Evolutionary conservation across 2,113 vertebrate species (phyloP), one percentile per base, ranked within the genome.

Genomic region (Chloropsis cyanopogon): DNA sequence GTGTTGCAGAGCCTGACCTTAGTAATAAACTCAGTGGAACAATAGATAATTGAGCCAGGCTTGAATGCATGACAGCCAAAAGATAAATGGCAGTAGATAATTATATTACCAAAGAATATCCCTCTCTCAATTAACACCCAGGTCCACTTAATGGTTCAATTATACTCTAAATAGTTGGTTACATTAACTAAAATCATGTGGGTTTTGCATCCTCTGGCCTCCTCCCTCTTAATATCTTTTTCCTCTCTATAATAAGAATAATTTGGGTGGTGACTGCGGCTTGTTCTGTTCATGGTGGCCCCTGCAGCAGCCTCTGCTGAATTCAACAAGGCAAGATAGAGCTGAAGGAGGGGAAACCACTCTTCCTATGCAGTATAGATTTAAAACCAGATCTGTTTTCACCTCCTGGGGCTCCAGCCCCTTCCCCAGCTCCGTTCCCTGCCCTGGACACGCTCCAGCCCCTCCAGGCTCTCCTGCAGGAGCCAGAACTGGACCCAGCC

Each of bases 21-120:
- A 73, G 87, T 88, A 93, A 94, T 57, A 94, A 71, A 54, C 60
- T 78, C 11, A 35, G 59, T 86, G 66, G 75, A 94, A 90, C 70
- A 95, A 90, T 24, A 82, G 78, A 90, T 93, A 95, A 95, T 82
- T 94, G 79, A 95, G 79, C 50, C 86, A 90, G 39, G 42, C 71
- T 86, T 86, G 82, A 96, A 96, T 78, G 88, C 56, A 50, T 64
- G 57, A 68, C 76, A 95, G 88, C 35, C 92, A 83, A 80, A 73
- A 88, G 79, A 93, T 64, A 88, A 93, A 86, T 37, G 47, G 60
- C 44, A 81, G 72, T 13, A 80, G 82, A 75, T 83, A 96, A 95
- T 96, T 87, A 69, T 59, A 88, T 90, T 93, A 88, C 65, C 69
- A 90, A 88, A 90, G 75, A 95, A 88, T 89, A 71, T 80, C 59